phyloP scores from a whole-genome alignment of 2,113 vertebrate species.

The Serilophus lunatus region DNA sequence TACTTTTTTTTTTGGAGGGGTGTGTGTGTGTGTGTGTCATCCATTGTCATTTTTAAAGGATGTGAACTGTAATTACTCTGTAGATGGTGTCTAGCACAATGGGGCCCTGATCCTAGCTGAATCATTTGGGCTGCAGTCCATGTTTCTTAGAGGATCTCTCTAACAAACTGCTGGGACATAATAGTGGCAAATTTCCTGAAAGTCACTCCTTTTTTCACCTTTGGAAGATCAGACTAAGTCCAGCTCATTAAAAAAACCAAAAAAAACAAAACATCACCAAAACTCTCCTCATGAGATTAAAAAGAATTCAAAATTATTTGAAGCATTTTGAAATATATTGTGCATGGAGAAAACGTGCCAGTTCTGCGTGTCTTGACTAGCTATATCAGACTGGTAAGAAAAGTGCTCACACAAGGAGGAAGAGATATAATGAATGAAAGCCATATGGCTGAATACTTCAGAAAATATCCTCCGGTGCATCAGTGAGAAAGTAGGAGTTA shows the following conservation, averaged over 20 bases:
- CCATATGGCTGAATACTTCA: neutral
- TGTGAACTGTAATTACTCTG: neutral
- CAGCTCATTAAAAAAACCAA: neutral
- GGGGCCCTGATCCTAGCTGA: neutral
- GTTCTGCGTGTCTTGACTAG: neutral
- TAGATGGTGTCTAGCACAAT: neutral
- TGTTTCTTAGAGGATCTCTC: neutral
- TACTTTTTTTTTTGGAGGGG: neutral
- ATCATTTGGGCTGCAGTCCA: neutral
- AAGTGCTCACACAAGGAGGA: neutral
- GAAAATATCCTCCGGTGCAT: constrained; percentile 23
- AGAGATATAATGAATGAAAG: neutral
- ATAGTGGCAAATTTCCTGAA: neutral
- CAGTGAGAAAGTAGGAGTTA: constrained; percentile 21
- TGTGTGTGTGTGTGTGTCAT: too few relatives aligned
- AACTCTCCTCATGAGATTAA: neutral
- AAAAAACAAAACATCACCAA: neutral
- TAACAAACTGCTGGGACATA: neutral
- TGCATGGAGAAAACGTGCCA: neutral
- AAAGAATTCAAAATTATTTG: neutral
- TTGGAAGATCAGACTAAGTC: neutral
- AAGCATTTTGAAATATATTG: neutral
- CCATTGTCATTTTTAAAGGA: neutral
- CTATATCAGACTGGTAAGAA: neutral
- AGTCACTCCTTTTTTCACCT: neutral